These are phyloP conservation scores for Cnemophilus loriae DNA, from an alignment of 2,113 vertebrate species.

Conservation along the genomic window DNA sequence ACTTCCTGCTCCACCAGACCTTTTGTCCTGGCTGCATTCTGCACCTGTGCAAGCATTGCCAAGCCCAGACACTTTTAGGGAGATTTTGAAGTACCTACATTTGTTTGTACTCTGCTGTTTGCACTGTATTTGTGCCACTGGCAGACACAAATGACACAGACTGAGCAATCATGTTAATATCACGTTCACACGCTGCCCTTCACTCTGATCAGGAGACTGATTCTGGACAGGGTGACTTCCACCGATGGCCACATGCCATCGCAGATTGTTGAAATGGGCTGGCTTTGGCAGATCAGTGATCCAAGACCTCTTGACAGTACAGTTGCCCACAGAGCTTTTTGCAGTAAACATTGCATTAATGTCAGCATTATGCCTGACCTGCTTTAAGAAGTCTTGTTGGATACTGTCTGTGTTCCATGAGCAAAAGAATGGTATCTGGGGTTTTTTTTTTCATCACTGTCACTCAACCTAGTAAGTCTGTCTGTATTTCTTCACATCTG, in stretches of 20 bases:
- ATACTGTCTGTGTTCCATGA: not conserved
- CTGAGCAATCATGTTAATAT: not conserved
- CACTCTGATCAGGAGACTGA: not conserved
- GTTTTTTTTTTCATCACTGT: not conserved
- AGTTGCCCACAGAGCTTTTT: not conserved
- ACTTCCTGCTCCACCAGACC: not conserved
- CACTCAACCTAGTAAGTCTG: not conserved
- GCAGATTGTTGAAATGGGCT: not conserved
- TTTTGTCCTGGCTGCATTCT: not conserved
- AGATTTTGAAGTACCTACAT: not conserved
- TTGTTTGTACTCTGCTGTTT: not conserved
- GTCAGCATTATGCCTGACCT: not conserved
- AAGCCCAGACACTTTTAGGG: not conserved
- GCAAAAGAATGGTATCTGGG: not conserved
- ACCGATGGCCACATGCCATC: fast-evolving
- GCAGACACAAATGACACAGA: not conserved
- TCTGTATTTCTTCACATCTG: not conserved
- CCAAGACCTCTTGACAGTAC: not conserved
- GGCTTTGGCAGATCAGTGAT: not conserved
- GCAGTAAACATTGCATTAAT: not conserved
- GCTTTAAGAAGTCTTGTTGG: not conserved
- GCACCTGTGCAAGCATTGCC: not conserved
- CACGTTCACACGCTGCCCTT: fast-evolving
- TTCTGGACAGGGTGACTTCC: not conserved
- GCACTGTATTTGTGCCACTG: not conserved